Conservation (phyloP, 1,140 invertebrate genomes). For the Ladona fulva region DNA sequence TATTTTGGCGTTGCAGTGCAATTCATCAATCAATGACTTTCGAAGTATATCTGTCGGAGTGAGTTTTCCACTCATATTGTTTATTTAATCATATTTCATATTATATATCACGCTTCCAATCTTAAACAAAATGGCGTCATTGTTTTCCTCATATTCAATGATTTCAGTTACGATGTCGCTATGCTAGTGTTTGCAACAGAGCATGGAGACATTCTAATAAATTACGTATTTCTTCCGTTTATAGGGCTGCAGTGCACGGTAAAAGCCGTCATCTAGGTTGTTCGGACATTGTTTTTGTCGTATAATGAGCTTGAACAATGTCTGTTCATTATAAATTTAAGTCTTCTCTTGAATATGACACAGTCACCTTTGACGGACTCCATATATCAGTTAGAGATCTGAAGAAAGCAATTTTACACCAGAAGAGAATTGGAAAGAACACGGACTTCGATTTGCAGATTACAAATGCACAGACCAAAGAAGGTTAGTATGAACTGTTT, state of each 20-base stretch:
- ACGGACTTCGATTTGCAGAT: constrained; percentile 93
- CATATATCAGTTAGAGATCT: constrained; percentile 91
- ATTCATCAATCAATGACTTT: too few species aligned
- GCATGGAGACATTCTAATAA: too few species aligned
- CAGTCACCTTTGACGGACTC: constrained; percentile 92
- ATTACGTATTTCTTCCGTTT: background rate
- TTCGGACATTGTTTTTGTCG: background rate
- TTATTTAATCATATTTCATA: too few species aligned
- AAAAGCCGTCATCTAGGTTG: background rate
- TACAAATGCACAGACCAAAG: constrained; percentile 95
- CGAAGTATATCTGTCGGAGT: too few species aligned
- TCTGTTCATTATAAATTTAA: constrained; percentile 99
- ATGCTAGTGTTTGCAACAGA: too few species aligned
- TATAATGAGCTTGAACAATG: constrained; percentile 42
- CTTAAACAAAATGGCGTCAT: too few species aligned
- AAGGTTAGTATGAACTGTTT: constrained; percentile 54
- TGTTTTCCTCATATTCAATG: too few species aligned
- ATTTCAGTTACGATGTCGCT: too few species aligned
- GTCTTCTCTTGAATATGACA: constrained; percentile 88
- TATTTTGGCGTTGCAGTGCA: too few species aligned
- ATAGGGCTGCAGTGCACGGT: background rate
- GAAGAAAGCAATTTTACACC: constrained; percentile 89
- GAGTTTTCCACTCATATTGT: too few species aligned
- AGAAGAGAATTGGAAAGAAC: constrained; percentile 88
- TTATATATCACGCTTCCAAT: too few species aligned